A percentile compares a stretch with the other conserved stretches of the same genome.
Evolutionary conservation across 2,888 invertebrate species (phyloP).

Genomic region (Agrochola lychnidis): DNA sequence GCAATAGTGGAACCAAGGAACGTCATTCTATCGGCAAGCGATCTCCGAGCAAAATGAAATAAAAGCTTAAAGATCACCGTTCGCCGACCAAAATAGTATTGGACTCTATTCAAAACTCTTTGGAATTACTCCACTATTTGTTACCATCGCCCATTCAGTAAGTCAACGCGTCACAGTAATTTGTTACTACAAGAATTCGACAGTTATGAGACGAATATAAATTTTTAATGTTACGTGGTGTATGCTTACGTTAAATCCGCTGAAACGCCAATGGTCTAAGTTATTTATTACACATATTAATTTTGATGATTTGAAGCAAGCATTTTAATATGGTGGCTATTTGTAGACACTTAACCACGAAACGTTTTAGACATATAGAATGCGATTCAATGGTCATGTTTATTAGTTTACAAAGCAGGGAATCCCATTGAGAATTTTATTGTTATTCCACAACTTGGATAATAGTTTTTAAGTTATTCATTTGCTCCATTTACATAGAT

Average conservation of each 20-base stretch:
- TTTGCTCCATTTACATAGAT: slow-evolving; percentile 6
- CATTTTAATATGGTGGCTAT: slow-evolving; percentile 71
- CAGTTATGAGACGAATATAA: slow-evolving; percentile 84
- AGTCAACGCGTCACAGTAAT: slow-evolving; percentile 85
- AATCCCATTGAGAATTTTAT: slow-evolving; percentile 38
- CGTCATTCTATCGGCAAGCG: slow-evolving; percentile 78
- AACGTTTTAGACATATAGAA: slow-evolving; percentile 57
- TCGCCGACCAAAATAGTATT: slow-evolving; percentile 88
- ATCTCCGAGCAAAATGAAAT: slow-evolving; percentile 82
- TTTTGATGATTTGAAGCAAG: slow-evolving; percentile 70
- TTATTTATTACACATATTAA: slow-evolving; percentile 75
- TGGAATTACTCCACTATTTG: slow-evolving; percentile 89
- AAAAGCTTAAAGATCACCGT: slow-evolving; percentile 85
- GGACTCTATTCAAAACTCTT: slow-evolving; percentile 90
- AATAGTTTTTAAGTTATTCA: slow-evolving; percentile 28
- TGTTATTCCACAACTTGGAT: slow-evolving; percentile 38
- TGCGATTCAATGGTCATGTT: slow-evolving; percentile 60
- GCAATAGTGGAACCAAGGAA: slow-evolving; percentile 65
- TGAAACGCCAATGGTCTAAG: slow-evolving; percentile 70
- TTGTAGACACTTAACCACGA: slow-evolving; percentile 64
- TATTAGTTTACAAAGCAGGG: slow-evolving; percentile 53
- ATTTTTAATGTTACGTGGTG: slow-evolving; percentile 76
- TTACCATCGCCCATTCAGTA: slow-evolving; percentile 88
- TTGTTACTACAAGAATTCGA: slow-evolving; percentile 84
- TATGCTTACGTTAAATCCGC: slow-evolving; percentile 73